Percentiles rank a stretch among this genome's conserved stretches.
These are phyloP conservation scores for Chaenocephalus aceratus DNA, from an alignment of 2,113 vertebrate species.

Conservation along the genomic window DNA sequence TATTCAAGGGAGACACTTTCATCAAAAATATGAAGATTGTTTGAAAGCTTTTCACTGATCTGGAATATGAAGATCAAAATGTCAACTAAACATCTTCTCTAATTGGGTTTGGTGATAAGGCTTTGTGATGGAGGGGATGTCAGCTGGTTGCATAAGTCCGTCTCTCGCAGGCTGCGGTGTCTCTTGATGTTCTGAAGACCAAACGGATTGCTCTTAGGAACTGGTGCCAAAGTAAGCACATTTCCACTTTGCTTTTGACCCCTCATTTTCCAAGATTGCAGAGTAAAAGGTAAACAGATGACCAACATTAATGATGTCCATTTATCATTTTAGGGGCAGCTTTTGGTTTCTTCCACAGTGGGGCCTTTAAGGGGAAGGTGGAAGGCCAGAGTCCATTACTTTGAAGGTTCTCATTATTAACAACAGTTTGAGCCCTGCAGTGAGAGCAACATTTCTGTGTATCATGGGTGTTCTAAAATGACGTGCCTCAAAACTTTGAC, in stretches of 20 bases:
- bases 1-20: background rate
- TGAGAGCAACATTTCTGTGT: conserved; percentile 30
- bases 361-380: conserved; percentile 66
- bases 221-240: conserved; percentile 69
- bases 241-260: conserved; percentile 71
- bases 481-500: background rate
- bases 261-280: conserved; percentile 78
- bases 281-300: conserved; percentile 80
- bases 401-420: conserved; percentile 73
- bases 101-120: conserved; percentile 25
- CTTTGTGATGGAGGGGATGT: conserved; percentile 12
- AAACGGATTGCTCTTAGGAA: conserved; percentile 65
- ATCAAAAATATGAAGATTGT: background rate
- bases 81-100: conserved; percentile 1
- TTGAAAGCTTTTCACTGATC: conserved; percentile 10
- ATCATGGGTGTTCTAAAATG: conserved; percentile 28
- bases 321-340: conserved; percentile 79
- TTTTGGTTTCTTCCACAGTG: conserved; percentile 70
- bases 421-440: conserved; percentile 45
- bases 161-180: conserved; percentile 14
- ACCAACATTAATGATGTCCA: conserved; percentile 84
- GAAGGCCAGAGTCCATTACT: conserved; percentile 48
- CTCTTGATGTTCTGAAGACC: conserved; percentile 57
- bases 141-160: conserved; percentile 14
- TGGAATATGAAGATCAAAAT: conserved; percentile 18